Base-by-base conservation (phyloP, 2,113 vertebrate genomes). In the Ochotona curzoniae region DNA sequence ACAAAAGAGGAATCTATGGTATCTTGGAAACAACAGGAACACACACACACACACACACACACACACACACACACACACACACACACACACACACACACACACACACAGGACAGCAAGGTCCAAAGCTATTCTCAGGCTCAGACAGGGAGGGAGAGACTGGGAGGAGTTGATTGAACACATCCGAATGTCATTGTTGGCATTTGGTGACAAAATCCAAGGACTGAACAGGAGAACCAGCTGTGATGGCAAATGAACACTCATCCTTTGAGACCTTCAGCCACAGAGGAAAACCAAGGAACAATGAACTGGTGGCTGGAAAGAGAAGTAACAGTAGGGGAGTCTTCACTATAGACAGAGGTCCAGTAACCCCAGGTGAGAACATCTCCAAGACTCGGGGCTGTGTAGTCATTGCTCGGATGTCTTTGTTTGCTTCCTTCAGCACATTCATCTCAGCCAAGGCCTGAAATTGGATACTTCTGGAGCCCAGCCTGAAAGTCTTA, bases 381-480 rank as follows among this genome's bases (percentile, higher is more conserved):
- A 64, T 74, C 92, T 78, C 44, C 64, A 82, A 93, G 88, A 69
- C 49, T 90, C 57, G 30, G 71, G 35, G 57, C 28, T 32, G 32
- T 88, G 94, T 89, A 64, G 10, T 35, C 28, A 74, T 64, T 28
- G 20, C 30, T 67, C 20, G 4, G 60, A 90, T 82, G 83, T 5
- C 11, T 94, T 82, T 69, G 17, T 93, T 71, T 80, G 51, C 47
- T 71, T 80, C 78, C 83, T 76, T 88, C 60, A 63, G 38, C 57
- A 67, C 32, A 85, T 63, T 20, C 12, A 51, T 79, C 86, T 79
- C 12, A 32, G 30, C 26, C 38, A 17, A 26, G n/a, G 17, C 64
- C 74, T 87, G 47, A 38, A 73, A 76, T 25, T 23, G 11, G 20
- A 47, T n/a, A 38, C 32, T 91, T 80, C 88, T 66, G n/a, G 84